Evolutionary conservation across 2,888 invertebrate genomes (phyloP), one percentile per base, ranked within the genome.

Genomic region (Halictus ligatus): DNA sequence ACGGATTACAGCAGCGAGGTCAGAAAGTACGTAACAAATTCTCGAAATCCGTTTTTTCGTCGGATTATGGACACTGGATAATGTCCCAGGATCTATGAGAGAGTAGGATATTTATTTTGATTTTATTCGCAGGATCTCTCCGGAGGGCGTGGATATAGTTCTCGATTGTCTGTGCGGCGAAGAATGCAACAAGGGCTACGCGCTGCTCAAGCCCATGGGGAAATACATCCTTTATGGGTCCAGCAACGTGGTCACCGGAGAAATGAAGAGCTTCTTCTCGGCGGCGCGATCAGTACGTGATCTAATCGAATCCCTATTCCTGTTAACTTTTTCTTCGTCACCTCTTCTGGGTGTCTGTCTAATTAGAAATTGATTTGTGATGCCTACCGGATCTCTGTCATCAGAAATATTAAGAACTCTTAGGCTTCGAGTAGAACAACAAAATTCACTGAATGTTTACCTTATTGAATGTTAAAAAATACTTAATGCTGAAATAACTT

Each of bases 181-280:
- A 92, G 98, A 98, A 94, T 98, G 98, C 95, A 98, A 98, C 96
- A 97, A 97, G 90, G 98, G 98, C 58, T 98, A 98, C 94, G 96
- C 96, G 80, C 96, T 98, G 64, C 96, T 98, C 89, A 98, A 98
- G 94, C 98, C 98, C 6, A 97, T 98, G 97, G 98, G 98, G 93
- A 97, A 97, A 95, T 98, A 98, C 95, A 97, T 98, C 92, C 96
- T 98, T 67, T 98, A 98, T 95, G 98, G 98, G 92, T 97, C 98
- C 89, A 97, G 98, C 86, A 98, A 98, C 96, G 97, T 98, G 94
- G 98, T 98, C 92, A 98, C 98, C 92, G 98, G 98, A 88, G 98
- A 98, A 96, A 98, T 98, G 21, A 98, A 98, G 96, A 98, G 98
- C 95, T 97, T 98, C 96, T 98, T 98, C 96, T 98, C 98, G 94